Evolutionary conservation across 2,113 vertebrate species (phyloP).

Genomic region (Gavialis gangeticus): DNA sequence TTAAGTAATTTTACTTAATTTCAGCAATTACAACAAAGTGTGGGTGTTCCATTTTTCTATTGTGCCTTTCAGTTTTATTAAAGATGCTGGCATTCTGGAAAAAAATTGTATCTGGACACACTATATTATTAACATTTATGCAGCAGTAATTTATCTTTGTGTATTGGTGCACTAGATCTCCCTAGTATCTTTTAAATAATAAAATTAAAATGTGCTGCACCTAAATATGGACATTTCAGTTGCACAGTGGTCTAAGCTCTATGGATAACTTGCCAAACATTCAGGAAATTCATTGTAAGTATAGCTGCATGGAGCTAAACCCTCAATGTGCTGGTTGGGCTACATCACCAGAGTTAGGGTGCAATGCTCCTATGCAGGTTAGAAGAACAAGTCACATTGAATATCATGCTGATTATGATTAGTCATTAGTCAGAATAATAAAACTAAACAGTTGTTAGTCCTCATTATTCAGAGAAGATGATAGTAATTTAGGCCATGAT

Average conservation of each 20-base stretch:
- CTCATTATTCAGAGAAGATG: not conserved
- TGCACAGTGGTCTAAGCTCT: not conserved
- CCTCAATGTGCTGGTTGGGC: not conserved
- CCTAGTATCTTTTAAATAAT: not conserved
- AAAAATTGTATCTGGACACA: not conserved
- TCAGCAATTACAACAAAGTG: not conserved
- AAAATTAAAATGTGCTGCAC: not conserved
- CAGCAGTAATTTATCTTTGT: accelerated
- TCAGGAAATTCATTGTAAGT: not conserved
- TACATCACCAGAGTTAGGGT: not conserved
- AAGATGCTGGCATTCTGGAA: not conserved
- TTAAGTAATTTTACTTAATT: not conserved
- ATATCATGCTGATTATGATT: not conserved
- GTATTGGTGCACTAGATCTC: not conserved
- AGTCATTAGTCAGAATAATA: not conserved
- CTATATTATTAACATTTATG: not conserved
- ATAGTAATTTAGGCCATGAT: not conserved
- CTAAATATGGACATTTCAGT: not conserved
- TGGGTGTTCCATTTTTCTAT: not conserved
- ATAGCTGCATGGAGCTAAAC: not conserved
- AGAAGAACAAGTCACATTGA: not conserved
- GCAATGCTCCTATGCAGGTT: not conserved
- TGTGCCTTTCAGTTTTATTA: not conserved
- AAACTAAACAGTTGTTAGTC: not conserved
- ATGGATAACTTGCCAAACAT: not conserved